These are phyloP conservation scores for Diarsia dahlii DNA, from an alignment of 2,888 invertebrate genomes.

Conservation along the genomic window DNA sequence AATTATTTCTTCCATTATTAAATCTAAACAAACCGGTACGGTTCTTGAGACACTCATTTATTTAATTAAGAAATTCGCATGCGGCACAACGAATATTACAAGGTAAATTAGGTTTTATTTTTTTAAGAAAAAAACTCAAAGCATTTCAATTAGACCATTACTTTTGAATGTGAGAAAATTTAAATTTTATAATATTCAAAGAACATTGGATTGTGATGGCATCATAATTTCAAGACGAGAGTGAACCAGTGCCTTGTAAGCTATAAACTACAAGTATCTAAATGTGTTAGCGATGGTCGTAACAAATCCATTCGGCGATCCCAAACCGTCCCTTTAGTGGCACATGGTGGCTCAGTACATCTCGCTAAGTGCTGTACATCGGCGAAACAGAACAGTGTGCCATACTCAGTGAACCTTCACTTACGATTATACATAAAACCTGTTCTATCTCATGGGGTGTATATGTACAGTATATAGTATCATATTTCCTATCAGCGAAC, in stretches of 20 bases:
- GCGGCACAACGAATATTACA: neutral
- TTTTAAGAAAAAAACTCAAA: neutral
- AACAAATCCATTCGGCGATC: slow-evolving; percentile 49
- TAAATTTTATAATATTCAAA: neutral
- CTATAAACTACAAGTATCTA: slow-evolving; percentile 29
- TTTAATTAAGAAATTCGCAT: slow-evolving; percentile 21
- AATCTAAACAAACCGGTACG: slow-evolving; percentile 21
- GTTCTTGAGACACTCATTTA: slow-evolving; percentile 5
- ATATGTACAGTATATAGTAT: too few species aligned
- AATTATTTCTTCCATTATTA: slow-evolving; percentile 26
- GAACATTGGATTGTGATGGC: slow-evolving; percentile 4
- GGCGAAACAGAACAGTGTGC: slow-evolving; percentile 2
- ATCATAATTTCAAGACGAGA: neutral
- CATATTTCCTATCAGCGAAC: neutral
- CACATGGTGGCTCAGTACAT: neutral
- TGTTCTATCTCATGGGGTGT: neutral
- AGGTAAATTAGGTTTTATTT: neutral
- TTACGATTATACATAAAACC: neutral
- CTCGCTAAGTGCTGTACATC: slow-evolving; percentile 16
- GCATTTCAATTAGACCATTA: too few species aligned
- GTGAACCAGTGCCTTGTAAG: slow-evolving; percentile 10
- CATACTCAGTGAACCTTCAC: neutral
- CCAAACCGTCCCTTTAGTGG: slow-evolving; percentile 21
- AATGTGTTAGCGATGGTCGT: slow-evolving; percentile 35
- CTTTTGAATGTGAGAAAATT: too few species aligned